Evolutionary conservation across 2,888 invertebrate species (phyloP), one percentile per base, ranked within the genome.

Genomic region (Rotaria macrura): DNA sequence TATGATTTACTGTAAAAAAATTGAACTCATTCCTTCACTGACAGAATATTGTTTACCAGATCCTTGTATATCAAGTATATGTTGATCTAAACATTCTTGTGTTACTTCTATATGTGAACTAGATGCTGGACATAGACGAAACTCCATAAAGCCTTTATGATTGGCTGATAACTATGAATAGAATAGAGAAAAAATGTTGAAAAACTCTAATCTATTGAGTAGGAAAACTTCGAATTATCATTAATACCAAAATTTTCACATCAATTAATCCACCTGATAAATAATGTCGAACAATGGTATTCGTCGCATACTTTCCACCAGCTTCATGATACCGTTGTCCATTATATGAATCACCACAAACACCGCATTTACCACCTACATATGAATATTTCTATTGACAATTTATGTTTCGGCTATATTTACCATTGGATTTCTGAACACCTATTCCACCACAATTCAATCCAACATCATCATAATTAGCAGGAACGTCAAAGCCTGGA

Each of bases 301-400:
- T 90, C 49, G 89, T 89, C 12, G 89, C 90, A 87, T 89, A 90
- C 47, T 88, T 88, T 2, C 90, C 90, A 9, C 89, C 88, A 34
- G 89, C 89, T 85, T 90, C 90, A 87, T 90, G 89, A 10, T 88
- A 87, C 38, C 89, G 88, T 12, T 89, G 88, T 4, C 88, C 88
- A 65, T 89, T 88, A 89, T 93, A 94, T 3, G 95, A 94, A 91
- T 96, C 96, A 0, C 96, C 96, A 89, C 96, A 96, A 57, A 95
- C 93, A 0, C 96, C 96, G 89, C 96, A 96, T 88, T 93, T 93
- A 0, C 96, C 96, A 52, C 88, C 88, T 86, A 52, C 20, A 52
- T 23, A 52, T 23, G 20, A 23, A 52, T 20, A 52, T 0, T 23
- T 52, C 20, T 52, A 52, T 52, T 52, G 3, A 7, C 5, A 23